Percentiles rank a stretch among this genome's conserved stretches.
Evolutionary conservation across 2,113 vertebrate species (phyloP).

Genomic region (Perca flavescens): DNA sequence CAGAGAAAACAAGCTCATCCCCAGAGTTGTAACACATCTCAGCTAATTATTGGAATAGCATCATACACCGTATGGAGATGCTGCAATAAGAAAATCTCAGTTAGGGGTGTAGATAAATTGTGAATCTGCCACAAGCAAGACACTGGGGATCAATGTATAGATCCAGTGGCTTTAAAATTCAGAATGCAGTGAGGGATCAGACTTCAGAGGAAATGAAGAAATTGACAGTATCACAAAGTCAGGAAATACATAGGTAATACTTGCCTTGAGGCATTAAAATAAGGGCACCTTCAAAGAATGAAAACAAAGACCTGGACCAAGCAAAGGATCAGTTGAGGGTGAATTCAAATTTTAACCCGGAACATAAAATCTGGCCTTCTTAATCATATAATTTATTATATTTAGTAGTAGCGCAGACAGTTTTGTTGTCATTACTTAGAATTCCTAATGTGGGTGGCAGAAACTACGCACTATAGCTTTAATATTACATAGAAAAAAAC

Average conservation of each 20-base stretch:
- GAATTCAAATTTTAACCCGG: background rate
- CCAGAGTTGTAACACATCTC: background rate
- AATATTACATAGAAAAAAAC: too few relatives aligned
- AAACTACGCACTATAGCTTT: too few relatives aligned
- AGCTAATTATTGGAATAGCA: conserved; percentile 10
- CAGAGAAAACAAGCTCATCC: background rate
- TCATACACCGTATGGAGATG: background rate
- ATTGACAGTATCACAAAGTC: conserved; percentile 4
- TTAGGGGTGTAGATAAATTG: conserved; percentile 16
- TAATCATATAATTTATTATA: background rate
- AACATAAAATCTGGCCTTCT: background rate
- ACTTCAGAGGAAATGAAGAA: conserved; percentile 18
- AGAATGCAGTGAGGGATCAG: background rate
- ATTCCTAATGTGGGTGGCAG: too few relatives aligned
- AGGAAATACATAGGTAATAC: background rate
- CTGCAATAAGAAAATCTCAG: conserved; percentile 7
- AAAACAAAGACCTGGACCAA: conserved; percentile 4
- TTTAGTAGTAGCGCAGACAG: too few relatives aligned
- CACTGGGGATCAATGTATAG: conserved; percentile 39
- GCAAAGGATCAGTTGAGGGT: background rate
- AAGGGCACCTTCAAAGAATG: background rate
- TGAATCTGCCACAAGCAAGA: background rate
- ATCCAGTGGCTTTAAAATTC: conserved; percentile 36
- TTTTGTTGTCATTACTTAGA: too few relatives aligned
- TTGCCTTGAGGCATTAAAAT: background rate